These are phyloP conservation scores for Netelia fuscicornis DNA, from an alignment of 2,888 invertebrate species.

Conservation along the genomic window DNA sequence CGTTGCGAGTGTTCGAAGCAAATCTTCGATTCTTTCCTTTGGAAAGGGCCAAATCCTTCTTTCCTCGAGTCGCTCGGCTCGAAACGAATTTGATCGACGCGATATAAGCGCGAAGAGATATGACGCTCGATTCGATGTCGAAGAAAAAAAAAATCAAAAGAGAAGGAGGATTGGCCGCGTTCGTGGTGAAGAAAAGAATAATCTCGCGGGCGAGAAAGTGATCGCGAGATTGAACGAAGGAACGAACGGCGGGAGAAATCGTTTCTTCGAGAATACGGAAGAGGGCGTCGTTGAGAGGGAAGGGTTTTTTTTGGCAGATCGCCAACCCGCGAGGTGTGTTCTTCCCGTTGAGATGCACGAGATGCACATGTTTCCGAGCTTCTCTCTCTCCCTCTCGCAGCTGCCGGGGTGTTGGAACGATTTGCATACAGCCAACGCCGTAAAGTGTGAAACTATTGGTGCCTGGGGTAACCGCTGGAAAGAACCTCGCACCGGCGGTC, in stretches of 20 bases:
- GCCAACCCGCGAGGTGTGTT: constrained; percentile 1
- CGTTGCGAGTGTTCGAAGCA: neutral
- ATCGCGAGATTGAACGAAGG: neutral
- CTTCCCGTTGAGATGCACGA: constrained; percentile 40
- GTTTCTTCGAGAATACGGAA: neutral
- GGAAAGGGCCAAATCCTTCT: neutral
- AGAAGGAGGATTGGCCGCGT: no score
- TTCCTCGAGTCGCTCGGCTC: neutral
- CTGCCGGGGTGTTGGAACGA: constrained; percentile 61
- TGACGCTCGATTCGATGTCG: neutral
- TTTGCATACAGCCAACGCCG: constrained; percentile 81
- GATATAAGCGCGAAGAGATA: neutral
- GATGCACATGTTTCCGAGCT: constrained; percentile 66
- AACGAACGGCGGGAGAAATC: neutral
- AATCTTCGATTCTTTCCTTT: neutral
- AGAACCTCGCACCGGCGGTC: constrained; percentile 36
- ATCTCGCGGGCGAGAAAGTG: neutral
- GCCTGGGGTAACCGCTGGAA: constrained; percentile 57
- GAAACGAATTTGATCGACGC: neutral
- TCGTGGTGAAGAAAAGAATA: neutral
- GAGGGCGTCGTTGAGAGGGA: neutral
- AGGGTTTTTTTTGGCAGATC: neutral
- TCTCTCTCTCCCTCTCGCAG: constrained; percentile 35
- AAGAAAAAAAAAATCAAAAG: no score
- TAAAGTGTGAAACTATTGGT: constrained; percentile 83